Base-by-base conservation (phyloP, 2,888 invertebrate genomes). In the Acanthosepion pharaonis region DNA sequence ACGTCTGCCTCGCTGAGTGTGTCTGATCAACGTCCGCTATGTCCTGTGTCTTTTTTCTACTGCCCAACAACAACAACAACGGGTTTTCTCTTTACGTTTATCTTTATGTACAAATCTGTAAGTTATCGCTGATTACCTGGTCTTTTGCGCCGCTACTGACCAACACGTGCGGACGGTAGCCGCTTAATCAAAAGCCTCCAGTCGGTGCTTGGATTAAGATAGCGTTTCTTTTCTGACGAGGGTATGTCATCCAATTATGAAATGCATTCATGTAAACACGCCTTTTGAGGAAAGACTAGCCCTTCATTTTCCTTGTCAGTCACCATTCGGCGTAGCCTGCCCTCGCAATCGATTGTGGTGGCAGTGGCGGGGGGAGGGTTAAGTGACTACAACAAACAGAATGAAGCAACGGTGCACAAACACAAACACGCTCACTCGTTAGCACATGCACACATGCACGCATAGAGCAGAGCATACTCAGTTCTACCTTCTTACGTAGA, bases 81-180 rank as follows among this genome's bases (percentile, higher is more conserved):
- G 28, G 28, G 78, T 78, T 78, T 33, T n/a, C n/a, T 11, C 23
- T 78, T 78, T 33, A 78, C n/a, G 33, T 78, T 78, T 78, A 78
- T 78, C 78, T 78, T 78, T 78, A 11, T 33, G 15, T 33, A n/a
- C 78, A n/a, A 78, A 78, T 11, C n/a, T 78, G n/a, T n/a, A 33
- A 78, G n/a, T 78, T 78, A 78, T 33, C n/a, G 78, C 78, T 78
- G 78, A 78, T 78, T 78, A 78, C 78, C 78, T 78, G 78, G 78
- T n/a, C 78, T 33, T 78, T 33, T 78, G 8, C 23, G 23, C 33
- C 11, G 78, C n/a, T 78, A 11, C 78, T 78, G 78, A 78, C 78
- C 78, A 78, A 78, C 78, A 78, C 78, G 78, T 78, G 78, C 78
- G 23, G 78, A 78, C 78, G 78, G 78, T 15, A n/a, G 78, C 11